phyloP scores from a whole-genome alignment of 37 sponge, comb jelly and placozoan species.

The Oscarella lobularis region DNA sequence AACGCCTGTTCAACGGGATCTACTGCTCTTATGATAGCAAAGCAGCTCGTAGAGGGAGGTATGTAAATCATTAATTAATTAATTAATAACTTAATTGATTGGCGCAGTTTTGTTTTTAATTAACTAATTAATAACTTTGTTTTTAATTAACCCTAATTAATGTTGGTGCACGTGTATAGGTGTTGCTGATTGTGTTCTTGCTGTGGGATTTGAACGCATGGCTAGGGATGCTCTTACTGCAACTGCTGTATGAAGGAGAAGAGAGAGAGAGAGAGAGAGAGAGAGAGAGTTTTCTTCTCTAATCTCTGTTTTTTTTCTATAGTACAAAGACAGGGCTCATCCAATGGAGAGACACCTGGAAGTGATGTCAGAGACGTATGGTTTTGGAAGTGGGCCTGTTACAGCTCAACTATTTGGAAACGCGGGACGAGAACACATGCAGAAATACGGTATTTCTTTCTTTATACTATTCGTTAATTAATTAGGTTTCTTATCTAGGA shows the following conservation, averaged over 20 bases:
- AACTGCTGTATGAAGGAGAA: no score
- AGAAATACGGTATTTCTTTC: conserved; percentile 46
- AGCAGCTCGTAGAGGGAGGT: conserved; percentile 75
- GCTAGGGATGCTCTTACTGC: conserved; percentile 56
- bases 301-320: not conserved
- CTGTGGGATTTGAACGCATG: conserved; percentile 92
- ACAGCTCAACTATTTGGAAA: conserved; percentile 86
- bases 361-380: conserved; percentile 40
- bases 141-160: not conserved
- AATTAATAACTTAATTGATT: not conserved
- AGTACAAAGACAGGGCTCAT: conserved; percentile 59
- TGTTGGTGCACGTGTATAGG: conserved; percentile 17
- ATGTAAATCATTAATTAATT: not conserved
- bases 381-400: conserved; percentile 41
- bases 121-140: not conserved
- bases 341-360: conserved; percentile 70
- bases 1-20: conserved; percentile 80
- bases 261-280: no score
- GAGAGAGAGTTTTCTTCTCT: not conserved
- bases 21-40: conserved; percentile 70
- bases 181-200: conserved; percentile 63
- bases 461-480: not conserved
- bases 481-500: conserved; percentile 15
- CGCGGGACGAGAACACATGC: conserved; percentile 88
- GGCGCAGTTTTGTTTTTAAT: not conserved